Evolutionary conservation across 1,140 invertebrate genomes (phyloP).

Genomic region (Adelges cooleyi): DNA sequence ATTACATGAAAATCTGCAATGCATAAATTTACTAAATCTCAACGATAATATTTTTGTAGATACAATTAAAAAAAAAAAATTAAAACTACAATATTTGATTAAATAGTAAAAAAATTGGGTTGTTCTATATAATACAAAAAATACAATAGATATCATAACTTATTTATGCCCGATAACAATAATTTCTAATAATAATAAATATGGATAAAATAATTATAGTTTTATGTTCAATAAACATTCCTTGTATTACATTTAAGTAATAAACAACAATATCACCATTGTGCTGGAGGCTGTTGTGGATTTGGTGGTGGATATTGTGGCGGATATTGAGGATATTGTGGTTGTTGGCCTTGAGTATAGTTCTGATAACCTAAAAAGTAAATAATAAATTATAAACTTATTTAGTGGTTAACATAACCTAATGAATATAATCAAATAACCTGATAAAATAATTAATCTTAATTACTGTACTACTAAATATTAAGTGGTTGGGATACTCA

Average conservation of each 20-base stretch:
- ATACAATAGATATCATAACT: background rate
- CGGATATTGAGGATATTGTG: conserved; percentile 6
- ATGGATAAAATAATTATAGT: no score
- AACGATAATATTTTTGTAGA: background rate
- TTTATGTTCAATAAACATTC: no score
- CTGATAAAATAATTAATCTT: no score
- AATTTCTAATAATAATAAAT: background rate
- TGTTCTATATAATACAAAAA: conserved; percentile 2
- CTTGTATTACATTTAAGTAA: background rate
- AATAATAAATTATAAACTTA: no score
- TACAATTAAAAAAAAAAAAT: background rate
- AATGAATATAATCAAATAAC: no score
- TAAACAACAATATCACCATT: background rate
- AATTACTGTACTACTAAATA: no score
- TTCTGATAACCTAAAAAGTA: background rate
- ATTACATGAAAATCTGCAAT: background rate
- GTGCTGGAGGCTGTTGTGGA: conserved; percentile 16
- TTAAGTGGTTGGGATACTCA: no score
- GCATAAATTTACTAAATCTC: background rate
- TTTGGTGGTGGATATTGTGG: conserved; percentile 25
- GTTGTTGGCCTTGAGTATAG: conserved; percentile 12
- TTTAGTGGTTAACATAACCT: no score
- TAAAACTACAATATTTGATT: no score
- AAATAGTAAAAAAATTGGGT: no score
- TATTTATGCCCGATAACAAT: background rate